Percentiles rank a stretch among this genome's conserved stretches.
These are phyloP conservation scores for Karalla daura DNA, from an alignment of 2,797 vertebrate genomes.

Conservation along the genomic window DNA sequence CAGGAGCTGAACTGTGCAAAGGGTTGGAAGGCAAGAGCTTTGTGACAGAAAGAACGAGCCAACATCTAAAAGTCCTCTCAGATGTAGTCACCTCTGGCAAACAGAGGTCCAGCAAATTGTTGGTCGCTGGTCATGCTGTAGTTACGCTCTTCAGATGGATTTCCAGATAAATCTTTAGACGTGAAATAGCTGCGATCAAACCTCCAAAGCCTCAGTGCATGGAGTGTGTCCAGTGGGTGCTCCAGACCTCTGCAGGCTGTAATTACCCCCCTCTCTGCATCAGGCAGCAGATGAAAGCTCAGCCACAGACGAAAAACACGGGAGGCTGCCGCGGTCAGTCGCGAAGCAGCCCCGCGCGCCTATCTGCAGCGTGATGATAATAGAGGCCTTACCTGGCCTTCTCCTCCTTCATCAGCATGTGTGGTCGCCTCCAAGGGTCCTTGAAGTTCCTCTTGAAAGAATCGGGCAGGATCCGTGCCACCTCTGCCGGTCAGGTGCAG, in stretches of 20 bases:
- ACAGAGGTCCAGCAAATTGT: background rate
- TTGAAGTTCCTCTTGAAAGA: slow-evolving; percentile 89
- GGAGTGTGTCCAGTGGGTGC: background rate
- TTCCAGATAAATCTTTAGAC: background rate
- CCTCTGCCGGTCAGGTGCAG: slow-evolving; percentile 74
- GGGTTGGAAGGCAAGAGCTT: background rate
- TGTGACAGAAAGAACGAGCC: background rate
- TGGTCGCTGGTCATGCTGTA: no score
- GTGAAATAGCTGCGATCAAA: background rate
- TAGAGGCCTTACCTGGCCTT: slow-evolving; percentile 80
- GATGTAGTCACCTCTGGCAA: background rate
- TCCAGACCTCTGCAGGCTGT: slow-evolving; percentile 13
- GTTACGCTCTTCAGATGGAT: background rate
- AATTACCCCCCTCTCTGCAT: slow-evolving; percentile 24
- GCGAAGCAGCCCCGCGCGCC: slow-evolving; percentile 13
- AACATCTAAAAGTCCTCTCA: background rate
- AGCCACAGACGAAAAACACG: slow-evolving; percentile 22
- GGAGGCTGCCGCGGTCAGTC: slow-evolving; percentile 19
- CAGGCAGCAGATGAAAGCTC: slow-evolving; percentile 23
- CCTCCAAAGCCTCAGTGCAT: background rate
- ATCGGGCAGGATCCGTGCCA: slow-evolving; percentile 88
- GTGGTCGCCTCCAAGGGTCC: slow-evolving; percentile 87
- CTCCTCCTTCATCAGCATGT: slow-evolving; percentile 82
- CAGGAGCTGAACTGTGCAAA: background rate
- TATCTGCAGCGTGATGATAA: slow-evolving; percentile 23